phyloP scores from a whole-genome alignment of 2,888 invertebrate species.

The Linnaemya vulpina region DNA sequence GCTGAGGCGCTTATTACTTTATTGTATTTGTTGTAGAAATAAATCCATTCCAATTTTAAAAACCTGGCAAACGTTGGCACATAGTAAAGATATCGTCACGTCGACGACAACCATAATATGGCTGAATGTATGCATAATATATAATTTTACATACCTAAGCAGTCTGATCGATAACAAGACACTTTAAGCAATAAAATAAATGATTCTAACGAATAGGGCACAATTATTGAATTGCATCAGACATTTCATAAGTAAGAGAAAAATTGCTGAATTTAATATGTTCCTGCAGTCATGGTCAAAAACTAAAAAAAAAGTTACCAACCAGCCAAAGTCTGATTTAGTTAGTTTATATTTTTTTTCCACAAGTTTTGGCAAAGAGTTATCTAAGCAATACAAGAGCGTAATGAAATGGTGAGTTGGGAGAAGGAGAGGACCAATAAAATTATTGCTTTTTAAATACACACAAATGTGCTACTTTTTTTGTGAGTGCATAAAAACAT shows the following conservation, averaged over 20 bases:
- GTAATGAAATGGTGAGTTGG: background rate
- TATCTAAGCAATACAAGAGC: background rate
- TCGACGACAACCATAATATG: no score
- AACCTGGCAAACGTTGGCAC: no score
- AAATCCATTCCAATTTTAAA: no score
- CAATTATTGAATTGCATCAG: slow-evolving; percentile 34
- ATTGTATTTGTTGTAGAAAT: no score
- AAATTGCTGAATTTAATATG: background rate
- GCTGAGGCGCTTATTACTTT: no score
- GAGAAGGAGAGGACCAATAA: background rate
- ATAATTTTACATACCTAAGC: no score
- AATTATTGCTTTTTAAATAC: background rate
- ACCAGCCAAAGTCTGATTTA: slow-evolving; percentile 28
- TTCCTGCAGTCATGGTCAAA: slow-evolving; percentile 23
- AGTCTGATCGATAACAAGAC: no score
- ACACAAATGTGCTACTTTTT: background rate
- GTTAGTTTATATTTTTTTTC: no score
- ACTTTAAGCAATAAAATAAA: background rate
- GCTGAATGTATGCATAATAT: no score
- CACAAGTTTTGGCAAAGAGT: slow-evolving; percentile 9
- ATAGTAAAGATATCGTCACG: no score
- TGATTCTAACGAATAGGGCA: background rate
- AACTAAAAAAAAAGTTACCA: slow-evolving; percentile 21
- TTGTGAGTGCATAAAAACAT: background rate
- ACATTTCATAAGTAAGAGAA: slow-evolving; percentile 3